Base-by-base conservation (phyloP, 2,113 vertebrate genomes). In the Alethe castanea region DNA sequence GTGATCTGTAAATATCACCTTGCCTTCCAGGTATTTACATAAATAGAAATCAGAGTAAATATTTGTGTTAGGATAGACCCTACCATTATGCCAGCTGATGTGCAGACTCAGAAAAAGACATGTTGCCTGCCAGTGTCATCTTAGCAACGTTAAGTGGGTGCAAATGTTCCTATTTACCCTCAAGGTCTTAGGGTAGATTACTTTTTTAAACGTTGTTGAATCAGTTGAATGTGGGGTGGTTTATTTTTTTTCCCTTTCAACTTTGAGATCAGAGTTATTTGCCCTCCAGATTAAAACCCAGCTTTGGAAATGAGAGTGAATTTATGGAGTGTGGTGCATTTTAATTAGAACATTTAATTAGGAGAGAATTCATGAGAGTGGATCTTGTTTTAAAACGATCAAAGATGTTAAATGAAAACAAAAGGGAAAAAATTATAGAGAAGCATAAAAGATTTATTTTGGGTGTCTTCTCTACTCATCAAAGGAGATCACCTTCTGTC, bases 331-430 rank as follows among this genome's bases (percentile, higher is more conserved):
- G 71, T 92, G 74, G 64, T 95, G 67, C 67, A 48, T 93, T 96
- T 96, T 96, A 96, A 96, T 96, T 94, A 96, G 90, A 96, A 78
- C 72, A 24, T 86, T 96, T 96, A 96, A 95, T 97, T 94, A 96
- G 92, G 76, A 94, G 71, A 79, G 80, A 82, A 94, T 94, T 96
- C 92, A 50, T 74, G 82, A 88, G 77, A 95, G 88, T 77, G 50
- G 36, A 72, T 93, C 60, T 96, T 95, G 88, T 92, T 97, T 95
- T 95, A 92, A 95, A 97, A 86, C 0, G 52, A 78, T 95, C 74
- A 90, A 91, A 94, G 88, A 71, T 92, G 72, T 74, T 94, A 94
- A 94, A 78, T 81, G 93, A 96, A 95, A 95, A 95, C 93, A 94
- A 95, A 92, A 92, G 74, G 18, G 70, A 65, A 73, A 91, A 88